Base-by-base conservation (phyloP, 2,888 invertebrate species). In the Siphlonurus alternatus region DNA sequence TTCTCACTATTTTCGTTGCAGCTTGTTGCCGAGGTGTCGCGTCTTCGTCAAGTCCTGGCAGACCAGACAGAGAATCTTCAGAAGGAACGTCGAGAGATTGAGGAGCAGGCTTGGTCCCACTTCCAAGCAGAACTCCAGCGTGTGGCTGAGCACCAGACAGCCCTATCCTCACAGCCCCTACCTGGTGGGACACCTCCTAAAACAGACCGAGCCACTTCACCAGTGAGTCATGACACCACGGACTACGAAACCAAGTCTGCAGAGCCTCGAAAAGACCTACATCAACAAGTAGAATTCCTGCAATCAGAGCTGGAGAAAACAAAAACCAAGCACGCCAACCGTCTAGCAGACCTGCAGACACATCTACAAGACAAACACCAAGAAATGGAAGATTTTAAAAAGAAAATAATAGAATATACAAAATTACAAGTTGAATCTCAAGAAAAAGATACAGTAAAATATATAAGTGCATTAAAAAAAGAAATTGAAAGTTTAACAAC, bases 301-400 rank as follows among this genome's bases (percentile, higher is more conserved):
- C 38, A 38, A 38, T 5, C 38, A 66, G 76, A 76, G 62, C 73
- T 79, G 2, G 79, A 78, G 68, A 77, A 78, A 67, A 75, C 81
- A 25, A 80, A 82, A 67, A 78, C 78, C 1, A 79, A 79, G 63
- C 79, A 81, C 63, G 72, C 78, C 53, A 72, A 72, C 23, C 73
- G 77, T 0, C 71, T 81, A 2, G 73, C 75, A 0, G 80, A 79
- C 67, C 70, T 82, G 25, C 80, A 79, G 68, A 77, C 77, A 23
- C 72, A 79, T 1, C 73, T 79, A 15, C 78, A 79, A 65, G 75
- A 80, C 15, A 82, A 82, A 70, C 78, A 79, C 0, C 76, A 77
- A 61, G 81, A 82, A 71, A 76, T 81, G 0, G 79, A 81, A 54
- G 75, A 76, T 0, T 70, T 81, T 10, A 80, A 79, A 66, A 76